phyloP scores from a whole-genome alignment of 1,140 invertebrate species.

The Diorhabda carinulata region DNA sequence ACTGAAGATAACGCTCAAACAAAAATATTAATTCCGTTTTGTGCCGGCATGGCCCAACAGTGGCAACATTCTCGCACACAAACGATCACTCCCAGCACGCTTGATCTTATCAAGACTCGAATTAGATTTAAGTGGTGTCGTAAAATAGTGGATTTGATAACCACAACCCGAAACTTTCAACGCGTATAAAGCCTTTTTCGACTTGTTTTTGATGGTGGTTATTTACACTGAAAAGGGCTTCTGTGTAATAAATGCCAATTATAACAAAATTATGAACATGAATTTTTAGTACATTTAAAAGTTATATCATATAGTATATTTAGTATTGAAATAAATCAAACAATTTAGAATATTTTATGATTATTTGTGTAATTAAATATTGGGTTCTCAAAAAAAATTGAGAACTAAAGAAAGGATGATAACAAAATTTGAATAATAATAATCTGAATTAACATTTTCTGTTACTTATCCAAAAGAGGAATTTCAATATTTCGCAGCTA shows the following conservation, averaged over 20 bases:
- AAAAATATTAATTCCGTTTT: conserved; percentile 1
- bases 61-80: conserved; percentile 32
- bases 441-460: too few species aligned
- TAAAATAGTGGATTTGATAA: conserved; percentile 34
- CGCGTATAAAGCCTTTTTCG: conserved; percentile 13
- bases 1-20: neutral
- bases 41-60: conserved; percentile 14
- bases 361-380: too few species aligned
- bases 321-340: too few species aligned
- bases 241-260: conserved; percentile 25
- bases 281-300: neutral
- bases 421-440: too few species aligned
- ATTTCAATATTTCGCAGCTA: too few species aligned
- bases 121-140: conserved; percentile 36
- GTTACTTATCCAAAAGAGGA: too few species aligned
- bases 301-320: too few species aligned
- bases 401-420: too few species aligned
- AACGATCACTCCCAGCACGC: conserved; percentile 32
- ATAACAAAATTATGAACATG: conserved; percentile 13
- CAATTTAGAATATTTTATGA: too few species aligned
- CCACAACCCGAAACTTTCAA: conserved; percentile 24
- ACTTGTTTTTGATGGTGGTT: neutral
- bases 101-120: conserved; percentile 29
- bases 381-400: too few species aligned
- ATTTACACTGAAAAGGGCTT: conserved; percentile 7